Evolutionary conservation across 2,888 invertebrate species (phyloP).

Genomic region (Oeneis ivallda): DNA sequence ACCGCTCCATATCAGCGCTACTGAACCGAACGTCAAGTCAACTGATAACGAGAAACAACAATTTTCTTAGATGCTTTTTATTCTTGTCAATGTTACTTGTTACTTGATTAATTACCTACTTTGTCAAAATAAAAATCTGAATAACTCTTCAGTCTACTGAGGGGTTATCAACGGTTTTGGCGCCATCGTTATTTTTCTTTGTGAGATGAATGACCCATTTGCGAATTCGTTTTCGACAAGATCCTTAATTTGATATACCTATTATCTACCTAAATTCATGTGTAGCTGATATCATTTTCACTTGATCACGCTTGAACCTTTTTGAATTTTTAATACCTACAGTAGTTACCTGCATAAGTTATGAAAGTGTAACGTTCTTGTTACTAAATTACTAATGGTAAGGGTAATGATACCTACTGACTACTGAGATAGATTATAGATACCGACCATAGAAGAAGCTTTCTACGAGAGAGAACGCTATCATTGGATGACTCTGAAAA

Average conservation of each 20-base stretch:
- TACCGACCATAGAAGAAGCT: neutral
- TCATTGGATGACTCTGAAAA: too few relatives aligned
- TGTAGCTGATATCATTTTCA: too few relatives aligned
- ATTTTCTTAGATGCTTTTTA: slow-evolving; percentile 65
- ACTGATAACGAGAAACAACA: slow-evolving; percentile 65
- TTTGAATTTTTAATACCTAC: too few relatives aligned
- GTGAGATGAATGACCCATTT: neutral
- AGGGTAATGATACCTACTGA: too few relatives aligned
- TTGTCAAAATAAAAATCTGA: neutral
- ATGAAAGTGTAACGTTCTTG: too few relatives aligned
- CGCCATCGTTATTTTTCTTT: neutral
- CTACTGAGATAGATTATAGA: too few relatives aligned
- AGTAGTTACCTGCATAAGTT: too few relatives aligned
- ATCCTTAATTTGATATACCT: neutral
- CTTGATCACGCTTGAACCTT: too few relatives aligned
- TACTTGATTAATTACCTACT: neutral
- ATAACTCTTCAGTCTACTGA: neutral
- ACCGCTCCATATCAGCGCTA: slow-evolving; percentile 63
- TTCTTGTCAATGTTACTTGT: neutral
- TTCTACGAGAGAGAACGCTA: neutral
- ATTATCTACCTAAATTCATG: too few relatives aligned
- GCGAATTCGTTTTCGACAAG: neutral
- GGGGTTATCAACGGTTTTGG: neutral
- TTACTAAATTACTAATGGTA: too few relatives aligned
- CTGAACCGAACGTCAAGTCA: slow-evolving; percentile 62